Base-by-base conservation (phyloP, 2,888 invertebrate genomes). In the Zeuzera pyrina region DNA sequence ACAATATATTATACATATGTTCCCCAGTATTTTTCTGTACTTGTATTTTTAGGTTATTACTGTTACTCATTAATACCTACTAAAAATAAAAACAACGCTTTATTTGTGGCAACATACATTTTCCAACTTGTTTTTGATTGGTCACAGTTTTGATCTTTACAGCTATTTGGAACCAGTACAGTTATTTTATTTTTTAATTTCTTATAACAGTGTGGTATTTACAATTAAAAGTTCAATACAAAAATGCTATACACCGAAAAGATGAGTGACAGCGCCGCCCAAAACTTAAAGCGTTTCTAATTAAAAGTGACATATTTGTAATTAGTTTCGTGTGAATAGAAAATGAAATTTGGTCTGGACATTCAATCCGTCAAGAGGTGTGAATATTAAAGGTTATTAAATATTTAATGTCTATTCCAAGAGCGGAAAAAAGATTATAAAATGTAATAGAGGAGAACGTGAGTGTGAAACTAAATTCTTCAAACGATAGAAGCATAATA, bases 261-360 rank as follows among this genome's bases (percentile, higher is more conserved):
- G 39, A 43, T 59, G 57, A 64, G 44, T 54, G 62, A 58, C 65
- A 62, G 50, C 45, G 39, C 44, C 44, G 49, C 50, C 50, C 38
- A 41, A 64, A 55, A 63, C 57, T 54, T 57, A 65, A 63, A 62
- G 53, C 64, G 56, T 61, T 58, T 59, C 61, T 68, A 74, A 78
- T 77, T 68, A 66, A 55, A 63, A 68, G 60, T 68, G 76, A 69
- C 73, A 72, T 30, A 7, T 70, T 63, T 58, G 62, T 74, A 71
- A 72, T 71, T 67, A 59, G 63, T 49, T 51, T 43, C 14, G 54
- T 57, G 41, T 47, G 54, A 55, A 55, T 54, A 55, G 52, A 49
- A 42, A 44, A 42, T 39, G 37, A 39, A 49, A 43, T 36, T 42
- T 38, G 42, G 36, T 41, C 35, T 30, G 35, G 34, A 40, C 36